Conservation (phyloP, 2,888 invertebrate species). For the Conomelus anceps region DNA sequence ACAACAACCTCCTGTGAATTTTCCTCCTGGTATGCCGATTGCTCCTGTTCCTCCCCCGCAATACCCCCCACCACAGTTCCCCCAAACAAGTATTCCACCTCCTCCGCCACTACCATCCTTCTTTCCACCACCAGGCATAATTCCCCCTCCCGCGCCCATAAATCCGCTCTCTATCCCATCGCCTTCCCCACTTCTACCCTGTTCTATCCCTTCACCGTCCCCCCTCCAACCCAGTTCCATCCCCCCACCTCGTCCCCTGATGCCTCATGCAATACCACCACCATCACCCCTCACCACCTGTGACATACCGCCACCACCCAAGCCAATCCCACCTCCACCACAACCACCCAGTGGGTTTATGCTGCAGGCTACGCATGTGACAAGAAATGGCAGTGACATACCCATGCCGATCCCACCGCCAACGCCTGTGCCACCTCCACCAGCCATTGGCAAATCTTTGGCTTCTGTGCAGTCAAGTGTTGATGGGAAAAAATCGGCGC, state of each 20-base stretch:
- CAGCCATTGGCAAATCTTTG: slow-evolving; percentile 43
- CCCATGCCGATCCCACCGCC: slow-evolving; percentile 39
- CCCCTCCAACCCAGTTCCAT: slow-evolving; percentile 36
- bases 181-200: slow-evolving; percentile 36
- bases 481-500: too few species aligned
- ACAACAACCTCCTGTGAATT: neutral
- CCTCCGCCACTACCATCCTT: slow-evolving; percentile 41
- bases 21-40: neutral
- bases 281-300: slow-evolving; percentile 51
- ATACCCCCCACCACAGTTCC: slow-evolving; percentile 20
- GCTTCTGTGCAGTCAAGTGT: too few species aligned
- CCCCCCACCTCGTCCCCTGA: slow-evolving; percentile 39
- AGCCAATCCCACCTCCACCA: slow-evolving; percentile 34
- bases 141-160: slow-evolving; percentile 33
- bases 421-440: slow-evolving; percentile 39
- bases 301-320: slow-evolving; percentile 44
- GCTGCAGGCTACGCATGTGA: slow-evolving; percentile 29
- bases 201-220: slow-evolving; percentile 40
- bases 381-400: too few species aligned
- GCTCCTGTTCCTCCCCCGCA: neutral
- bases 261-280: slow-evolving; percentile 44
- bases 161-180: slow-evolving; percentile 38
- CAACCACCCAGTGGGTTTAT: slow-evolving; percentile 37
- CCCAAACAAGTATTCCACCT: slow-evolving; percentile 39
- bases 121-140: slow-evolving; percentile 33